phyloP scores from a whole-genome alignment of 2,113 vertebrate genomes.

The Anarrhichthys ocellatus region DNA sequence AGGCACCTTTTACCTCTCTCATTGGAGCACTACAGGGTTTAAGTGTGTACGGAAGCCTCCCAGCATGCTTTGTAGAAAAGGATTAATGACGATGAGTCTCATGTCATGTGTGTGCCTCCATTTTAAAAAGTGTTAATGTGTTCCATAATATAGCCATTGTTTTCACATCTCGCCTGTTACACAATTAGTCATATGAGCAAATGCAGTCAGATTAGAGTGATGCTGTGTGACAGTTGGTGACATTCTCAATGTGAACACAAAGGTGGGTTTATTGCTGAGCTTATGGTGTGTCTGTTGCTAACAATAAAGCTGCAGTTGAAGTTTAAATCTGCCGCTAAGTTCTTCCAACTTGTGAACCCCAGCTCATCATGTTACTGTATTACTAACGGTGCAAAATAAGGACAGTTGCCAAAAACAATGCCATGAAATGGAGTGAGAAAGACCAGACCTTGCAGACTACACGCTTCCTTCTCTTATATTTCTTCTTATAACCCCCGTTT shows the following conservation, averaged over 20 bases:
- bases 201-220: background rate
- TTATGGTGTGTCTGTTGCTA: conserved; percentile 1
- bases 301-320: background rate
- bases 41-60: background rate
- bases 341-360: background rate
- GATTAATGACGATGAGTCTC: background rate
- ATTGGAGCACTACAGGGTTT: background rate
- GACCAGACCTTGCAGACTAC: background rate
- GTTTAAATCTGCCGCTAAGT: background rate
- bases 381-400: background rate
- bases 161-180: background rate
- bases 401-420: background rate
- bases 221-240: background rate
- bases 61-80: background rate
- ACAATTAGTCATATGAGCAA: conserved; percentile 11
- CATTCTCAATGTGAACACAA: background rate
- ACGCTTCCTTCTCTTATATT: background rate
- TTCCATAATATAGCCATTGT: background rate
- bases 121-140: conserved; percentile 8
- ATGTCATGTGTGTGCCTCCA: background rate
- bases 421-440: background rate
- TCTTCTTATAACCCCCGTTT: background rate
- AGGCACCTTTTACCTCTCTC: background rate
- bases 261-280: background rate
- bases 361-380: background rate